These are phyloP conservation scores for Caenorhabditis sp. DNA, from an alignment of 2,888 invertebrate genomes.

Conservation along the genomic window DNA sequence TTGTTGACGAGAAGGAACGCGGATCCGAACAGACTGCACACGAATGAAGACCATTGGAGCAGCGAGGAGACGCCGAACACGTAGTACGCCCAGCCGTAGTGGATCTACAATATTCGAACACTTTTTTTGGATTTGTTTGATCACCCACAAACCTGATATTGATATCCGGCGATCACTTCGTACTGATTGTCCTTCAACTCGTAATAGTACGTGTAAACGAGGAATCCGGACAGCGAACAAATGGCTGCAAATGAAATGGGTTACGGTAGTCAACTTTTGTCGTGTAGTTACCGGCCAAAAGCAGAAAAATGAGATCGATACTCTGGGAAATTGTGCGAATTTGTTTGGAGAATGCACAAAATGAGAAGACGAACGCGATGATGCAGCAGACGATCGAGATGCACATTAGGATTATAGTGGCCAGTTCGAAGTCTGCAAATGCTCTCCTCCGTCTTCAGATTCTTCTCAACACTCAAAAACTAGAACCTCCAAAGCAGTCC, in stretches of 20 bases:
- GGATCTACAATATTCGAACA: constrained; percentile 56
- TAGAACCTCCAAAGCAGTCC: constrained; percentile 53
- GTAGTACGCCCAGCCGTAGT: constrained; percentile 71
- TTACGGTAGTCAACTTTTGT: neutral
- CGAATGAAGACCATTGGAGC: constrained; percentile 57
- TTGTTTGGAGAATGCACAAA: constrained; percentile 54
- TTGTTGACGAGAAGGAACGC: constrained; percentile 57
- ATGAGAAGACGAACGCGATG: constrained; percentile 60
- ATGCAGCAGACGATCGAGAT: constrained; percentile 53
- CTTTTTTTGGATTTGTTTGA: neutral
- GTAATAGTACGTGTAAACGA: constrained; percentile 66
- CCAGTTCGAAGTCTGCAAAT: constrained; percentile 67
- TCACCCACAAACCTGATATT: constrained; percentile 38
- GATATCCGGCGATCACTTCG: constrained; percentile 60
- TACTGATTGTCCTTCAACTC: constrained; percentile 68
- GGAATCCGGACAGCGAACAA: constrained; percentile 60
- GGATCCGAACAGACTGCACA: constrained; percentile 56
- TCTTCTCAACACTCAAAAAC: neutral
- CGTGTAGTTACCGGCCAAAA: too few species aligned
- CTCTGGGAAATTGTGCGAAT: too few species aligned
- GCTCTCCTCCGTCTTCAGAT: neutral
- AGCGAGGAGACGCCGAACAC: constrained; percentile 53
- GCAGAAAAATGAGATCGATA: too few species aligned
- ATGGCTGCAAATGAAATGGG: constrained; percentile 52
- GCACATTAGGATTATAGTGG: constrained; percentile 61